phyloP scores from a whole-genome alignment of 2,113 vertebrate species.

The Albula glossodonta region DNA sequence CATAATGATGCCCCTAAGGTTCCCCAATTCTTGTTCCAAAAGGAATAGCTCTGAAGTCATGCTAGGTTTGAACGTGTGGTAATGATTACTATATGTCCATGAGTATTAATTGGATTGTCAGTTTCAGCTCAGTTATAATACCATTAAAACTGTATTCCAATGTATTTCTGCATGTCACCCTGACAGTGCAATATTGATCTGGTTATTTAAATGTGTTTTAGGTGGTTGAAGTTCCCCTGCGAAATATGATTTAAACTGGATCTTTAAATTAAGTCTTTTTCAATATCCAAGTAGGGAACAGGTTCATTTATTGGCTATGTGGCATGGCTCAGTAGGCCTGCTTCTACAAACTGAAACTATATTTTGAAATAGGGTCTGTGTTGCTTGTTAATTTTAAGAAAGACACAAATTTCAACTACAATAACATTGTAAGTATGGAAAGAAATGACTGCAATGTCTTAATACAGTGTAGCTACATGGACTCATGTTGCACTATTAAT shows the following conservation, averaged over 20 bases:
- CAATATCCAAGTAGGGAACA: neutral
- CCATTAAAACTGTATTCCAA: neutral
- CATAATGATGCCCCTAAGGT: neutral
- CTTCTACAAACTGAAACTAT: neutral
- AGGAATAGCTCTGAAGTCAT: neutral
- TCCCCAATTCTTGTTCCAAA: neutral
- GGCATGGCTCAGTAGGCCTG: neutral
- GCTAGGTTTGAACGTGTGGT: neutral
- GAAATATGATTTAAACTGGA: neutral
- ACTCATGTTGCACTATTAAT: too few species aligned
- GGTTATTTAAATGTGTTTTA: neutral
- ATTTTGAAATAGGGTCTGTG: neutral
- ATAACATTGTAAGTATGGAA: too few species aligned
- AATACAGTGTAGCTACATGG: too few species aligned
- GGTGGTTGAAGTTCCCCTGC: neutral
- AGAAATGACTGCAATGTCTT: too few species aligned
- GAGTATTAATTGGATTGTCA: neutral
- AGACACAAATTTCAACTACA: too few species aligned
- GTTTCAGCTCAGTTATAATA: constrained; percentile 4
- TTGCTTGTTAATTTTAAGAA: too few species aligned
- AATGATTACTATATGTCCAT: neutral
- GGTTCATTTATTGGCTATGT: neutral
- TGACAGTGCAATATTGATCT: neutral
- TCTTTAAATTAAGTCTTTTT: neutral
- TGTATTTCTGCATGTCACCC: neutral